These are phyloP conservation scores for Anabas testudineus DNA, from an alignment of 2,797 vertebrate genomes.

Conservation along the genomic window DNA sequence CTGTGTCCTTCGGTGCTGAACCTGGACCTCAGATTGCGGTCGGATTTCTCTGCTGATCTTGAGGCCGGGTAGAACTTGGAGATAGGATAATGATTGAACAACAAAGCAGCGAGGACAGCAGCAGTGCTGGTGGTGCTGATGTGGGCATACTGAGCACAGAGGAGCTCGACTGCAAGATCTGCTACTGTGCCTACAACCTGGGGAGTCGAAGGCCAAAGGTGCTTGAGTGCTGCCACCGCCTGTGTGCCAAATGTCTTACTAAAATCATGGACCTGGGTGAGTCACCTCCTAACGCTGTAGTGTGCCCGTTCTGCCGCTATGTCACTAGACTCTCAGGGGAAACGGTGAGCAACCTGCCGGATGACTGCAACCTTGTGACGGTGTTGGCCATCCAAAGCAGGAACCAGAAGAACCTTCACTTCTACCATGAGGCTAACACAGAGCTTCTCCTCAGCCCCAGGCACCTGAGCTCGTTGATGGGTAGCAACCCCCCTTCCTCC, in stretches of 20 bases:
- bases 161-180: slow-evolving; percentile 98
- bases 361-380: slow-evolving; percentile 91
- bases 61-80: not conserved
- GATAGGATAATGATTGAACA: slow-evolving; percentile 53
- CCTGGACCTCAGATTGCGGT: slow-evolving; percentile 23
- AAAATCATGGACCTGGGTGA: slow-evolving; percentile 94
- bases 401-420: slow-evolving; percentile 86
- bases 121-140: slow-evolving; percentile 2
- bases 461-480: slow-evolving; percentile 88
- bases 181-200: slow-evolving; percentile 92
- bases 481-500: slow-evolving; percentile 76
- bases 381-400: slow-evolving; percentile 86
- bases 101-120: slow-evolving; percentile 42
- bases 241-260: slow-evolving; percentile 93
- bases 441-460: slow-evolving; percentile 92
- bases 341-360: slow-evolving; percentile 88
- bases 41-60: slow-evolving; percentile 32
- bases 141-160: slow-evolving; percentile 80
- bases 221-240: slow-evolving; percentile 92
- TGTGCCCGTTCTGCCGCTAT: slow-evolving; percentile 95
- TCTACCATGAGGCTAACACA: slow-evolving; percentile 78
- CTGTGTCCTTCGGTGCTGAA: slow-evolving; percentile 25
- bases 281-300: slow-evolving; percentile 86
- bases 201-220: slow-evolving; percentile 89
- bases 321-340: slow-evolving; percentile 88